Conservation (phyloP, 2,797 vertebrate species). For the Buceros bicornis region DNA sequence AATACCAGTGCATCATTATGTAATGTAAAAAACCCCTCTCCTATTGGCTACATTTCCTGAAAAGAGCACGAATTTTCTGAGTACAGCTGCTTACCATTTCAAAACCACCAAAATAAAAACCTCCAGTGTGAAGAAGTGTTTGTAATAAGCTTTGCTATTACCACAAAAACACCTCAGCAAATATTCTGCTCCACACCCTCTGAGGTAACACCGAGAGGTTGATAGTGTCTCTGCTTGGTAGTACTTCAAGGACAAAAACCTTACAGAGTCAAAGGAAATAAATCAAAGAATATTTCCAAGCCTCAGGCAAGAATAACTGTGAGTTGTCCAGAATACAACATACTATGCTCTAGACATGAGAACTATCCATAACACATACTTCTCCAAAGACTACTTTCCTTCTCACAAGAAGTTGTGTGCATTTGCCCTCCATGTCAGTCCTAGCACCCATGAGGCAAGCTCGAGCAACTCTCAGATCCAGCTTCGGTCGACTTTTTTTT, state of each 20-base stretch:
- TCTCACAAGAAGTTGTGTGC: not conserved
- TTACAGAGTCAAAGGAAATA: conserved; percentile 9
- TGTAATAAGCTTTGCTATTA: not conserved
- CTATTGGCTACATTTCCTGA: not conserved
- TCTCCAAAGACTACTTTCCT: not conserved
- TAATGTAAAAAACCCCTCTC: not conserved
- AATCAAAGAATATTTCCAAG: conserved; percentile 12
- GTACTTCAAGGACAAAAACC: conserved; percentile 10
- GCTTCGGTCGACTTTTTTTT: not conserved
- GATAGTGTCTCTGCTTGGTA: not conserved
- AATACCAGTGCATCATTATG: not conserved
- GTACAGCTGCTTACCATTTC: conserved; percentile 14
- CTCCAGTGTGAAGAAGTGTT: not conserved
- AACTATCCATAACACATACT: not conserved
- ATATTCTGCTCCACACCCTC: not conserved
- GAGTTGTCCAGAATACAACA: not conserved
- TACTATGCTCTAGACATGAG: not conserved
- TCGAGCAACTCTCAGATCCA: not conserved
- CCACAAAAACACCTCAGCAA: conserved; percentile 18
- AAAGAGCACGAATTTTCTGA: not conserved
- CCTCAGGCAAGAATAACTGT: not conserved
- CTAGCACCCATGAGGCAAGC: not conserved
- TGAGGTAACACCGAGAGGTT: not conserved
- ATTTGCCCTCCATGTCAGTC: not conserved
- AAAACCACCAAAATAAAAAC: conserved; percentile 26